These are phyloP conservation scores for Auanema freiburgensis DNA, from an alignment of 2,888 invertebrate species.

Conservation along the genomic window DNA sequence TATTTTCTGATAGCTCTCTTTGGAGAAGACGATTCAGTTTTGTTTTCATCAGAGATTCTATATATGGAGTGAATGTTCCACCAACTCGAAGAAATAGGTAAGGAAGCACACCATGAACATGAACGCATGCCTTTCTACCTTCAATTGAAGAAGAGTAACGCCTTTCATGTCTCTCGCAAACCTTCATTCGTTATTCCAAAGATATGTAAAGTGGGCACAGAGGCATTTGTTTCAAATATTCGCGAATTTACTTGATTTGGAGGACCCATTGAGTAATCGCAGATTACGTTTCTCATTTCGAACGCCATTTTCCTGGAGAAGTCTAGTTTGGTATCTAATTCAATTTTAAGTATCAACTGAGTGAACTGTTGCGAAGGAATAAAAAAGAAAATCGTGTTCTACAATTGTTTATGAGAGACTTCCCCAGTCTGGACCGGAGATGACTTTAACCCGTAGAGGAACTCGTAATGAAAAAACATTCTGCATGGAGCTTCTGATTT, in stretches of 20 bases:
- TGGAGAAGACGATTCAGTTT: constrained; percentile 22
- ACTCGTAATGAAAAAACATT: constrained; percentile 31
- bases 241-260: constrained; percentile 1
- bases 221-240: neutral
- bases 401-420: constrained; percentile 7
- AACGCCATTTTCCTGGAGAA: constrained; percentile 4
- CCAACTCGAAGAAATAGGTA: constrained; percentile 51
- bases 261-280: constrained; percentile 14
- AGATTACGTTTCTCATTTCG: constrained; percentile 17
- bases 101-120: constrained; percentile 55
- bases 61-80: constrained; percentile 23
- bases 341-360: no score
- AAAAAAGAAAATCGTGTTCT: no score
- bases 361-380: no score
- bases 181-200: constrained; percentile 15
- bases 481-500: constrained; percentile 34
- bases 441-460: constrained; percentile 35
- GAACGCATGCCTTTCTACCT: constrained; percentile 54
- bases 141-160: neutral
- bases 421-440: constrained; percentile 35
- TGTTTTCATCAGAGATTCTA: constrained; percentile 12
- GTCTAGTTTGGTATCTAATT: neutral
- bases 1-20: constrained; percentile 19
- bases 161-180: neutral
- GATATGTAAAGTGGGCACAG: constrained; percentile 15